These are phyloP conservation scores for Caenorhabditis briggsae DNA, from an alignment of 1,140 invertebrate species.

Conservation along the genomic window DNA sequence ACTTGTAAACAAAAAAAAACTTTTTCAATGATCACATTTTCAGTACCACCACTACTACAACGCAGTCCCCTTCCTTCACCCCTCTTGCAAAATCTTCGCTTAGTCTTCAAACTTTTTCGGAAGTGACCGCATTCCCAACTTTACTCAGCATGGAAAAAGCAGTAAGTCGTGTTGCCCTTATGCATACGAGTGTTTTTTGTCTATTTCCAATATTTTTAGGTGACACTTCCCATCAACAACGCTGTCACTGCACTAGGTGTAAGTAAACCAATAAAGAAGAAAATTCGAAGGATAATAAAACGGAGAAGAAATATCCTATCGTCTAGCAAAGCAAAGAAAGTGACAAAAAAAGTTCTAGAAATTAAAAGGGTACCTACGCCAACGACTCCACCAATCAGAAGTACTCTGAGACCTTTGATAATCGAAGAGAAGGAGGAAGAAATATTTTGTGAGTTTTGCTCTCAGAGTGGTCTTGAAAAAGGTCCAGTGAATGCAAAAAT, in stretches of 20 bases:
- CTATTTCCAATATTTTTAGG: too few relatives aligned
- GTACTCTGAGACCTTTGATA: constrained; percentile 11
- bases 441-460: neutral
- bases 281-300: constrained; percentile 38
- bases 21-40: neutral
- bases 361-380: constrained; percentile 10
- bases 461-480: too few relatives aligned
- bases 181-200: constrained; percentile 4
- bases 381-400: constrained; percentile 5
- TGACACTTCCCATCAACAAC: constrained; percentile 48
- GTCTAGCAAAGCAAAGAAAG: neutral
- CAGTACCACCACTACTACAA: neutral
- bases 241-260: neutral
- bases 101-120: neutral
- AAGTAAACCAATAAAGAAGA: constrained; percentile 33
- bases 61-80: neutral
- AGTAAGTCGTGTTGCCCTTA: constrained; percentile 21
- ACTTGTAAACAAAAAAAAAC: neutral
- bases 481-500: neutral
- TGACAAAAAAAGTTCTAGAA: neutral
- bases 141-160: constrained; percentile 36
- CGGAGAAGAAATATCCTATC: constrained; percentile 16
- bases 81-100: neutral
- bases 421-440: constrained; percentile 29
- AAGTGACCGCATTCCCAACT: constrained; percentile 13